Percentiles rank a stretch among this genome's conserved stretches.
These are phyloP conservation scores for Imbricaverruca yamaguchii DNA, from an alignment of 2,888 invertebrate genomes.

Conservation along the genomic window DNA sequence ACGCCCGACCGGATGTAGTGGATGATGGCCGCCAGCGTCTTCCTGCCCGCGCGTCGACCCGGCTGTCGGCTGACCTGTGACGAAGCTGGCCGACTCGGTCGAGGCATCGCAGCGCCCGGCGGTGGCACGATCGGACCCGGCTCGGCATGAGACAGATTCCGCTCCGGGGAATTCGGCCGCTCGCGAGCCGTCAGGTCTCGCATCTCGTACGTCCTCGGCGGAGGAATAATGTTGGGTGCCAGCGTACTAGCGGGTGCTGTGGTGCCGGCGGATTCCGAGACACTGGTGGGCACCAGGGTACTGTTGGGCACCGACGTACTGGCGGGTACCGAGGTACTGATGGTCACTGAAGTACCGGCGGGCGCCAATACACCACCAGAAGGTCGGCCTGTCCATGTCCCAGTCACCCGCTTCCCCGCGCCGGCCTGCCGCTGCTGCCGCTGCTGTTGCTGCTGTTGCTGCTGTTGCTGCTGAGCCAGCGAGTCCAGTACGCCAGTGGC, in stretches of 20 bases:
- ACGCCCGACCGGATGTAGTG: not conserved
- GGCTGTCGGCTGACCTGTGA: not conserved
- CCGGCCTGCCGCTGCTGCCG: not conserved
- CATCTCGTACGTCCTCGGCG: not conserved
- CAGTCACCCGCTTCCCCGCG: too few relatives aligned
- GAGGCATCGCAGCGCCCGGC: not conserved
- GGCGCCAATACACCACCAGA: too few relatives aligned
- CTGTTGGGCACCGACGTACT: too few relatives aligned
- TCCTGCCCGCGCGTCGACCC: not conserved
- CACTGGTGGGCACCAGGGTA: too few relatives aligned
- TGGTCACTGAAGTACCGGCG: too few relatives aligned
- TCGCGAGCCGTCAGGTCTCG: not conserved
- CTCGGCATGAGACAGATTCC: not conserved
- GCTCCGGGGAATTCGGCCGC: not conserved
- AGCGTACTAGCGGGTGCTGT: not conserved
- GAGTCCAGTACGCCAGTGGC: not conserved
- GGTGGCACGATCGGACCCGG: not conserved
- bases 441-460: not conserved
- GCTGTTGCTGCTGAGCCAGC: not conserved
- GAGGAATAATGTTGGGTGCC: not conserved
- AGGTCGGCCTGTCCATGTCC: too few relatives aligned
- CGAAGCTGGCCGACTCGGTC: not conserved
- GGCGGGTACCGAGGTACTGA: too few relatives aligned
- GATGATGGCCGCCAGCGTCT: not conserved
- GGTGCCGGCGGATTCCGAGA: too few relatives aligned